Base-by-base conservation (phyloP, 1,140 invertebrate genomes). In the Macrobrachium rosenbergii region DNA sequence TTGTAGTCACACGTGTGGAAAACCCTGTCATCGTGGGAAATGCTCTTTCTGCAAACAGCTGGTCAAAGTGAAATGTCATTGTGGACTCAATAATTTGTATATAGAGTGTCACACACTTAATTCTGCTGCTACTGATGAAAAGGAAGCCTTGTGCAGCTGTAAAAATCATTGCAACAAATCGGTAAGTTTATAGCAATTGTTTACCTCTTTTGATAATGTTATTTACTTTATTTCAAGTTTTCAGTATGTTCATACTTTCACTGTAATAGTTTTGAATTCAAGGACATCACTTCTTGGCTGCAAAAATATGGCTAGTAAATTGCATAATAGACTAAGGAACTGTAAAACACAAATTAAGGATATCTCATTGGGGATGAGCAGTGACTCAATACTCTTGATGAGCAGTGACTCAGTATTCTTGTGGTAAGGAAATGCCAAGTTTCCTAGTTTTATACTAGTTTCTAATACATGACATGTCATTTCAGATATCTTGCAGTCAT, bases 161-260 rank as follows among this genome's bases (percentile, higher is more conserved):
- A 94, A 95, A 75, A 96, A 96, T 91, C 96, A 96, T 85, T 99
- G 98, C 91, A 95, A 96, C 2, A 97, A 95, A 92, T 17, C 67
- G 63, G 85, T 87, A 72, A 87, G 77, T 59, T 23, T 62, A 62
- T 77, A 43, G 12, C 2, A 43, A 77, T 17, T 45, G 2, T 23
- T 17, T 45, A 14, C 52, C 52, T 28, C 19, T 21, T 8, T n/a
- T 5, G 17, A 11, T 14, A 19, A 43, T 76, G 73, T 76, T n/a
- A n/a, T n/a, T 11, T 43, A 43, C 11, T 45, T 6, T 37, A 11
- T 76, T 23, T 45, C 28, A 45, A 5, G 1, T 43, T 43, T 45
- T 76, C 19, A 17, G n/a, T 80, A 59, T 3, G 23, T 67, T 82
- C 10, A 14, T 69, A 5, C 64, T 43, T 63, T 28, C 3, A 2